Percentiles rank a stretch among this genome's conserved stretches.
Evolutionary conservation across 2,888 invertebrate species (phyloP).

Genomic region (Nomada lathburiana): DNA sequence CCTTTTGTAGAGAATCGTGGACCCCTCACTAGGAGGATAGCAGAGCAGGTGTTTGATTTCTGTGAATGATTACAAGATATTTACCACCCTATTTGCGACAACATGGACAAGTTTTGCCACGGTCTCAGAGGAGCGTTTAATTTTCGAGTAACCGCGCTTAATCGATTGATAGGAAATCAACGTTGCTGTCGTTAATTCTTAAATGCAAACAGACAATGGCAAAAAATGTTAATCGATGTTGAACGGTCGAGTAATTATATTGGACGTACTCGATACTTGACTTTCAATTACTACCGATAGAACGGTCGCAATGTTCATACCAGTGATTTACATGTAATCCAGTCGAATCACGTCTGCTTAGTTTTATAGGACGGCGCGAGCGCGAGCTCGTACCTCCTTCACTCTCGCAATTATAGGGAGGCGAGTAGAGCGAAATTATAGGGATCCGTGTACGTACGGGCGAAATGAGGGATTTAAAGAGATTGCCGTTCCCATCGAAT

Average conservation of each 20-base stretch:
- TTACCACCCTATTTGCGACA: no score
- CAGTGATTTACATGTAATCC: constrained; percentile 45
- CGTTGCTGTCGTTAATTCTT: no score
- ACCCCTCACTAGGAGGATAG: no score
- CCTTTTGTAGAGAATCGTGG: not conserved
- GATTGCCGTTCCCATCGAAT: constrained; percentile 41
- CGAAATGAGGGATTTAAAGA: constrained; percentile 52
- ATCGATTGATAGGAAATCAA: no score
- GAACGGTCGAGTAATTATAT: no score
- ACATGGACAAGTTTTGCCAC: no score
- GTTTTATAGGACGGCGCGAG: constrained; percentile 19
- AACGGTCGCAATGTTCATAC: constrained; percentile 22
- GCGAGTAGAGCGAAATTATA: constrained; percentile 55
- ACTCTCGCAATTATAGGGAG: constrained; percentile 47
- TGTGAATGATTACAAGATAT: not conserved
- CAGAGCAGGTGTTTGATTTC: not conserved
- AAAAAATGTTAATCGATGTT: no score
- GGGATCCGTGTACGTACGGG: constrained; percentile 22
- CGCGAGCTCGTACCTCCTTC: not conserved
- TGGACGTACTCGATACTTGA: no score
- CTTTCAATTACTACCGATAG: constrained; percentile 6
- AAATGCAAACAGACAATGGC: no score
- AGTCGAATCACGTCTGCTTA: constrained; percentile 23
- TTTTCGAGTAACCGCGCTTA: no score
- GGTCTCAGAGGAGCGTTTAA: no score